Conservation (phyloP, 2,113 vertebrate species). For the Sinocyclocheilus grahami region DNA sequence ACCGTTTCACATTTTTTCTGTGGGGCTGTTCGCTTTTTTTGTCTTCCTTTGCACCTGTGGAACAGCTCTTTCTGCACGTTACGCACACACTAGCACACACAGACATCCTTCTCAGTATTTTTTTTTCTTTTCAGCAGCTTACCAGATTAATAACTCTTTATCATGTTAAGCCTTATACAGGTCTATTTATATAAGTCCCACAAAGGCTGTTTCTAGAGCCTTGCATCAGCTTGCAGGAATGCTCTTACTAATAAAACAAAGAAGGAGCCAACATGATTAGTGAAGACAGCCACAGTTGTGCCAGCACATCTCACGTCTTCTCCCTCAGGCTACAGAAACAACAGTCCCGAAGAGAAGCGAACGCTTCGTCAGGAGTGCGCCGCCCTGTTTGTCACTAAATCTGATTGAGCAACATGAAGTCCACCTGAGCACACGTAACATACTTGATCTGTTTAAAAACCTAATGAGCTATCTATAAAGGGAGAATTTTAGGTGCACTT, state of each 20-base stretch:
- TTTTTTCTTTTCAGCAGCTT: constrained; percentile 73
- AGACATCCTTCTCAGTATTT: constrained; percentile 9
- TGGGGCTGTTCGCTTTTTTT: not conserved
- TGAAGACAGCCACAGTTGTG: constrained; percentile 54
- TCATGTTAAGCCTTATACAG: constrained; percentile 77
- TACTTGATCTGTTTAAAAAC: not conserved
- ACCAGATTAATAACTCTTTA: constrained; percentile 78
- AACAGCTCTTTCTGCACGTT: not conserved
- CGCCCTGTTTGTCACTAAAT: constrained; percentile 60
- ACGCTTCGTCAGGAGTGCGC: not conserved
- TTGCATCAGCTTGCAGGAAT: constrained; percentile 81
- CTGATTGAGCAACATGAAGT: not conserved
- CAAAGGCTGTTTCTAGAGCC: constrained; percentile 78
- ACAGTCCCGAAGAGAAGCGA: constrained; percentile 28
- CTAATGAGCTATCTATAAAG: not conserved
- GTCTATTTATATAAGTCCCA: constrained; percentile 78
- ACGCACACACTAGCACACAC: constrained; percentile 39
- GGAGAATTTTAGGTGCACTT: not conserved
- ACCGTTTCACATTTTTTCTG: constrained; percentile 12
- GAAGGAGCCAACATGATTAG: constrained; percentile 65
- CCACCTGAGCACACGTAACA: not conserved
- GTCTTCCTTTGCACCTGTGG: constrained; percentile 48
- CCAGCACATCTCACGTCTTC: constrained; percentile 71
- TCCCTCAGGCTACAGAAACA: constrained; percentile 75
- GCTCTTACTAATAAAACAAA: constrained; percentile 78